Base-by-base conservation (phyloP, 2,888 invertebrate species). In the Globia sparganii region DNA sequence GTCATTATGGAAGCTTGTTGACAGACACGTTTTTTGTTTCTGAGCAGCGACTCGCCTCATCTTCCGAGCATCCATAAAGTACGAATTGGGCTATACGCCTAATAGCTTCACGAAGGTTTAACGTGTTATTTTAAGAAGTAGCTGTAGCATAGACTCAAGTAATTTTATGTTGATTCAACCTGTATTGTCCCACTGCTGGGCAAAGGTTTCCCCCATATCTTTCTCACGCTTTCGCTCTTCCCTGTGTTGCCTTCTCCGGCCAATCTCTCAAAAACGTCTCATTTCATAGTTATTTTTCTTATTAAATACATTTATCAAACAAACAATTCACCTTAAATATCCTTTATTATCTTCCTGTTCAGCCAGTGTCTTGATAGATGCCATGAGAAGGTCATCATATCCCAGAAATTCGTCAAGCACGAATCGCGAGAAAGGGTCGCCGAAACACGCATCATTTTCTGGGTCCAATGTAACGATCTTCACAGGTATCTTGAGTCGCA, bases 271-370 rank as follows among this genome's bases (percentile, higher is more conserved):
- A 34, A 34, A 34, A 34, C 21, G 4, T 21, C 9, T 34, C 11
- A 21, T 21, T 9, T 21, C 9, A 21, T 31, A 34, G 21, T 61
- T 34, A 11, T 34, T 25, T 34, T 31, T 61, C 34, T 61, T 34
- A 13, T 25, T 4, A 40, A 21, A 59, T 69, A n/a, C 9, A 18
- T 43, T 25, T 11, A 34, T 37, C 4, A 18, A 64, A 37, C 11
- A 21, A n/a, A 4, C 11, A 58, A 64, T 91, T 59, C 34, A 98
- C 98, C 98, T 97, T 83, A 99, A 97, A 95, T 98, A 99, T 28
- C 99, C 99, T 95, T 99, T 99, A 94, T 99, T 99, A 89, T 99
- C 99, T 93, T 99, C 99, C 88, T 99, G 98, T 93, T 99, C 99
- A 1, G 99, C 99, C 84, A 99, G 96, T 2, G 98, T 98, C 95